Evolutionary conservation across 2,113 vertebrate genomes (phyloP).

Genomic region (Sylvia atricapilla): DNA sequence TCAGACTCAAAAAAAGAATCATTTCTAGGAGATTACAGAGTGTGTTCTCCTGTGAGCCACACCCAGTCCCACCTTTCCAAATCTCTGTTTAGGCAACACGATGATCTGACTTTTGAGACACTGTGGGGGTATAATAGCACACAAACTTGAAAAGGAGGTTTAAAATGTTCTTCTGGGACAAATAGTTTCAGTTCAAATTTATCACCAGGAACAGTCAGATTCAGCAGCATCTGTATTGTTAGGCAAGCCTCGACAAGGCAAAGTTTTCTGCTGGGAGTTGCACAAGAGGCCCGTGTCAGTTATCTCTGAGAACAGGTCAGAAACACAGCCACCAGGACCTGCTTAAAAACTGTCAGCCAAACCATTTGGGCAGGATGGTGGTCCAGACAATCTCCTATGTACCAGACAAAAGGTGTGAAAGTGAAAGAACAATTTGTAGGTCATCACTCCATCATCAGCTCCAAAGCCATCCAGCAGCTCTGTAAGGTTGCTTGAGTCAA

Average conservation of each 20-base stretch:
- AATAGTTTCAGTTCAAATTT: not conserved
- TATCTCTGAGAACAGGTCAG: not conserved
- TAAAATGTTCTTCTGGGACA: not conserved
- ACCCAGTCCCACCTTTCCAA: not conserved
- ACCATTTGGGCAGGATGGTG: not conserved
- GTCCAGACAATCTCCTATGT: not conserved
- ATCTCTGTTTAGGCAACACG: not conserved
- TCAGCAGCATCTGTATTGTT: not conserved
- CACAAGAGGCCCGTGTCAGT: not conserved
- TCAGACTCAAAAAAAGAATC: not conserved
- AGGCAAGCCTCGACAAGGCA: not conserved
- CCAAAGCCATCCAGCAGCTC: not conserved
- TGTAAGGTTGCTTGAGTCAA: not conserved
- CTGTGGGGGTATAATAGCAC: not conserved
- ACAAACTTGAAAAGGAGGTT: not conserved
- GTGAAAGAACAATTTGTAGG: not conserved
- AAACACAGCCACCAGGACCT: not conserved
- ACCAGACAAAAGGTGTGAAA: not conserved
- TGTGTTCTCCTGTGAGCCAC: accelerated
- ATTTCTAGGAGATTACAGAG: not conserved
- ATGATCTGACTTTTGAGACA: not conserved
- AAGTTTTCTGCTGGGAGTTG: not conserved
- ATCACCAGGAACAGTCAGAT: not conserved
- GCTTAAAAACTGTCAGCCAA: not conserved
- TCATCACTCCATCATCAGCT: not conserved